A percentile compares a stretch with the other conserved stretches of the same genome.
Conservation (phyloP, 2,888 invertebrate species). For the Phasia obesa region DNA sequence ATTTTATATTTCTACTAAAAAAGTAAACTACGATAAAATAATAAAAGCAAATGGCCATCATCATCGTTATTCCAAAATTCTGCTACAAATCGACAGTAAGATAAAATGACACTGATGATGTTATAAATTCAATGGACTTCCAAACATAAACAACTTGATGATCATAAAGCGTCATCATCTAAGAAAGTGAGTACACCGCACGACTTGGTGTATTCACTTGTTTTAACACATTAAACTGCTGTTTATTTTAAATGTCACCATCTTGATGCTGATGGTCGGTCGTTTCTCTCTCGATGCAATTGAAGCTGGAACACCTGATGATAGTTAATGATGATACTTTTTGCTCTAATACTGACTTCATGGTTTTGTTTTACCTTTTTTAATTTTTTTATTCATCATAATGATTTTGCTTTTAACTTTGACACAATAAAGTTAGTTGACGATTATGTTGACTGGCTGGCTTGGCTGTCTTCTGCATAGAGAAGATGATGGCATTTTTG, state of each 20-base stretch:
- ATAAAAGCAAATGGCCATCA: conserved; percentile 4
- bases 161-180: conserved; percentile 44
- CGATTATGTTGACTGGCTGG: conserved; percentile 19
- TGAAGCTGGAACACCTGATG: conserved; percentile 63
- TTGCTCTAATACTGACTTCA: conserved; percentile 21
- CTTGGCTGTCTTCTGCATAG: conserved; percentile 3
- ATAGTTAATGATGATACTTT: conserved; percentile 38
- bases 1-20: too few species aligned
- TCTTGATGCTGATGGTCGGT: not conserved
- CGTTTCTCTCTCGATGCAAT: conserved; percentile 36
- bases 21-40: too few species aligned
- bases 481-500: conserved; percentile 25
- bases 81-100: conserved; percentile 21
- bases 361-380: conserved; percentile 10
- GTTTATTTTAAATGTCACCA: conserved; percentile 47
- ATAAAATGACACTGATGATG: conserved; percentile 22
- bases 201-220: conserved; percentile 3
- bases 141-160: conserved; percentile 41
- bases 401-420: conserved; percentile 49
- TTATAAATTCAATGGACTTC: conserved; percentile 35
- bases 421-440: conserved; percentile 28
- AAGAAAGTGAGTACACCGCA: not conserved
- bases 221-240: conserved; percentile 43
- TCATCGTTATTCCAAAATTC: not conserved
- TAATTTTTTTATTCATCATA: conserved; percentile 31